Conservation (phyloP, 2,888 invertebrate species). For the Flexamia atlantica region DNA sequence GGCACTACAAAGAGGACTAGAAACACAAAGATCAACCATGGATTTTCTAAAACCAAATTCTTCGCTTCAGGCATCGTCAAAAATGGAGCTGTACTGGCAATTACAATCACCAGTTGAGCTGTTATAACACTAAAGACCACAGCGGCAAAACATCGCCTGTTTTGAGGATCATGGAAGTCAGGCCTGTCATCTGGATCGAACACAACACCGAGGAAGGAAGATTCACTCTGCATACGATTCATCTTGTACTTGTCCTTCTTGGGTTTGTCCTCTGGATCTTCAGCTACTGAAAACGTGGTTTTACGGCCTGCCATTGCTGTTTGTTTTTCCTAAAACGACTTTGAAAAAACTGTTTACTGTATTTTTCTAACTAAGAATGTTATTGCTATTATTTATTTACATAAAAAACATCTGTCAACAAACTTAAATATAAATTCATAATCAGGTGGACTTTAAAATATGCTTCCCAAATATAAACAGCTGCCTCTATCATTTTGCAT, state of each 20-base stretch:
- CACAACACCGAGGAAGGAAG: neutral
- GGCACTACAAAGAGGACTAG: conserved; percentile 26
- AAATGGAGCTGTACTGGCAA: neutral
- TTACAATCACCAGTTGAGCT: neutral
- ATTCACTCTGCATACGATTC: neutral
- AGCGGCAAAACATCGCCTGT: neutral
- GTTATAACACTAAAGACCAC: neutral
- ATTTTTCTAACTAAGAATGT: no score
- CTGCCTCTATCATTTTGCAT: no score
- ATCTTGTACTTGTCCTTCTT: neutral
- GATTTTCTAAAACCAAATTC: neutral
- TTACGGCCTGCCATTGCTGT: neutral
- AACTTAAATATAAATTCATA: no score
- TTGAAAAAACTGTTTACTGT: no score
- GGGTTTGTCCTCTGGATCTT: neutral
- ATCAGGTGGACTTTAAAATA: no score
- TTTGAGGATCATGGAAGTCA: neutral
- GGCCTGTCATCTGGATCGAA: neutral
- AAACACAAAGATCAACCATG: conserved; percentile 9
- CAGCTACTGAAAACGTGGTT: neutral
- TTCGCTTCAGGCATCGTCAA: neutral
- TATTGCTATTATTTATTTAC: no score
- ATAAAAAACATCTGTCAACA: no score
- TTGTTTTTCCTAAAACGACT: no score
- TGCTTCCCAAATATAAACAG: no score